Conservation (phyloP, 2,797 vertebrate genomes). For the Cryptoblepharus egeriae region DNA sequence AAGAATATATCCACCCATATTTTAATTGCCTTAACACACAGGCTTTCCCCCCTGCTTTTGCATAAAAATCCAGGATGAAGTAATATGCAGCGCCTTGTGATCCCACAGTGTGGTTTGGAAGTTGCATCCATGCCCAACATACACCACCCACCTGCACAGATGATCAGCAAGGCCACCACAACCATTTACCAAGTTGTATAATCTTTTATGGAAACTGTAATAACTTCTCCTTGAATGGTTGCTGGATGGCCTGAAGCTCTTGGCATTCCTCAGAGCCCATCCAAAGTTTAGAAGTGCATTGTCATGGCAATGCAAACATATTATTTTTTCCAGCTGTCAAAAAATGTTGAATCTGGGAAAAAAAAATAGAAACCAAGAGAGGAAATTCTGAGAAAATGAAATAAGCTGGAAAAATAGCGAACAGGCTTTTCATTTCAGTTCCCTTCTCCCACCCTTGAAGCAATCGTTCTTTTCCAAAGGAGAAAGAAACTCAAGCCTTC, state of each 20-base stretch:
- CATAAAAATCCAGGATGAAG: constrained; percentile 43
- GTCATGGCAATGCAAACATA: constrained; percentile 56
- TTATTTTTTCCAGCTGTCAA: constrained; percentile 69
- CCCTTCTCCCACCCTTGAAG: neutral
- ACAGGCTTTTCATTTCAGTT: constrained; percentile 51
- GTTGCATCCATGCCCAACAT: neutral
- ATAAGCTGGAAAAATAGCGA: constrained; percentile 62
- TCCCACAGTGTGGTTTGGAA: constrained; percentile 11
- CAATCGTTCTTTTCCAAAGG: neutral
- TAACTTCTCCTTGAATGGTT: neutral
- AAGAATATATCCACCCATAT: constrained; percentile 59
- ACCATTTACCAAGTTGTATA: constrained; percentile 5
- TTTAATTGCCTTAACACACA: constrained; percentile 45
- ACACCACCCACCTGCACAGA: constrained; percentile 16
- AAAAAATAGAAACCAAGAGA: constrained; percentile 52
- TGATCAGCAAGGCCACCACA: constrained; percentile 20
- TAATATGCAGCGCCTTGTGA: constrained; percentile 11
- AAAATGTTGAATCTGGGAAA: constrained; percentile 51
- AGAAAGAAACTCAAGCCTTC: neutral
- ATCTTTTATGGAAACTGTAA: constrained; percentile 35
- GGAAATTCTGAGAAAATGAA: constrained; percentile 80
- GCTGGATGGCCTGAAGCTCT: constrained; percentile 49
- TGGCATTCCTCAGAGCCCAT: constrained; percentile 34
- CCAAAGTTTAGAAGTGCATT: constrained; percentile 31
- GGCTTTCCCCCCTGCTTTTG: constrained; percentile 32